These are phyloP conservation scores for Paramormyrops kingsleyae DNA, from an alignment of 2,113 vertebrate species.

Conservation along the genomic window DNA sequence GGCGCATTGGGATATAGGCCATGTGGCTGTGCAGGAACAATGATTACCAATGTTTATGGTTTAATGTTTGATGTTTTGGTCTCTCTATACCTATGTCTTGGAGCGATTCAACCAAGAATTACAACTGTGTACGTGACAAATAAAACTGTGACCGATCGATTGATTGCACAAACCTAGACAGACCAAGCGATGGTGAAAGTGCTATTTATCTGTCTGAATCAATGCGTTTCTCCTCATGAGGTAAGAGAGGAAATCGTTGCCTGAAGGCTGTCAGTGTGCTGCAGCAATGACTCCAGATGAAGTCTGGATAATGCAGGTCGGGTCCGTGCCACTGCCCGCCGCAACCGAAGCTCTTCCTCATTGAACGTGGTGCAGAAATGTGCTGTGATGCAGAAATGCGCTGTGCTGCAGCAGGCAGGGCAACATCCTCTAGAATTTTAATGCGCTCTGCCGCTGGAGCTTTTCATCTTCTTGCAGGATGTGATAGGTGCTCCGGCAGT, in stretches of 20 bases:
- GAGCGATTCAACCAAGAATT: background rate
- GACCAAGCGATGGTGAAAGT: background rate
- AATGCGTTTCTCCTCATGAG: background rate
- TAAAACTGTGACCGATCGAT: background rate
- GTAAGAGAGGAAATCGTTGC: background rate
- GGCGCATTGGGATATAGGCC: background rate
- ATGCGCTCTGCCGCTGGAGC: constrained; percentile 17
- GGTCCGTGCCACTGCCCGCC: background rate
- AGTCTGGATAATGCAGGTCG: background rate
- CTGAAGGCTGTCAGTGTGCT: background rate
- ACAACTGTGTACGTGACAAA: background rate
- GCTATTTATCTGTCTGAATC: background rate
- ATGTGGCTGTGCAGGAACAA: background rate
- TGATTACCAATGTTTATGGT: background rate
- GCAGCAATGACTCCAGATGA: background rate
- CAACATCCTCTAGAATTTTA: constrained; percentile 12
- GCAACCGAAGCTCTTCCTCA: background rate
- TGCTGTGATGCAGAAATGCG: background rate
- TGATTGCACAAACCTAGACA: background rate
- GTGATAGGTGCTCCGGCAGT: constrained; percentile 23
- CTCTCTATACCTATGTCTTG: background rate
- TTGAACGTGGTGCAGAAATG: background rate
- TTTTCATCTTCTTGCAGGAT: constrained; percentile 17
- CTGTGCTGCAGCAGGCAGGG: background rate
- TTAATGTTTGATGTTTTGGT: background rate